A percentile compares a stretch with the other conserved stretches of the same genome.
Evolutionary conservation across 2,888 invertebrate species (phyloP).

Genomic region (Ophioninae sp.): DNA sequence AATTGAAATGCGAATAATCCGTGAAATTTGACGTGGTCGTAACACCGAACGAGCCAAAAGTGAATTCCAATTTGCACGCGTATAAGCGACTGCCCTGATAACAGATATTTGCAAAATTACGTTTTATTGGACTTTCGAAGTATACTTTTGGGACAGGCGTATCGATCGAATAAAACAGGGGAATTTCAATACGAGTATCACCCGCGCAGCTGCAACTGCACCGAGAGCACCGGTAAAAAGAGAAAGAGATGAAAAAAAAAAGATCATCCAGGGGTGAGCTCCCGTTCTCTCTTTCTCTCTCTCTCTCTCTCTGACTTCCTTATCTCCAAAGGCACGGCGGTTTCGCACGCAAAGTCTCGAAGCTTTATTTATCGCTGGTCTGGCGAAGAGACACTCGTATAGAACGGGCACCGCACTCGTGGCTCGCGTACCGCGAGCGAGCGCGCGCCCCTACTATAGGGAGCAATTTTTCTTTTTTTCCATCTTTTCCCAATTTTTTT

Average conservation of each 20-base stretch:
- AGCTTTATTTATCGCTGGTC: constrained; percentile 75
- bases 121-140: background rate
- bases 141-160: background rate
- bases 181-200: background rate
- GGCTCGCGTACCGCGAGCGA: constrained; percentile 60
- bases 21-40: background rate
- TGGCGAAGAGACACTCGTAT: constrained; percentile 62
- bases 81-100: background rate
- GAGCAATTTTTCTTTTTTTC: constrained; percentile 36
- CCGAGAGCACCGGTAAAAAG: constrained; percentile 42
- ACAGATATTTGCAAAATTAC: background rate
- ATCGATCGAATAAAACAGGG: constrained; percentile 10
- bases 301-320: constrained; percentile 56
- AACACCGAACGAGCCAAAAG: background rate
- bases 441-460: constrained; percentile 54
- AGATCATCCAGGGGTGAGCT: constrained; percentile 37
- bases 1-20: too few species aligned
- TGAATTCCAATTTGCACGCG: background rate
- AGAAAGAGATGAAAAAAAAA: constrained; percentile 50
- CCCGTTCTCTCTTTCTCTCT: constrained; percentile 36
- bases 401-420: constrained; percentile 59
- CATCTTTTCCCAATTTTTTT: constrained; percentile 36
- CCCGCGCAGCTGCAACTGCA: constrained; percentile 45
- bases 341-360: constrained; percentile 75
- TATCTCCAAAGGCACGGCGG: constrained; percentile 68